phyloP scores from a whole-genome alignment of 2,113 vertebrate genomes.

The Zapus hudsonius region DNA sequence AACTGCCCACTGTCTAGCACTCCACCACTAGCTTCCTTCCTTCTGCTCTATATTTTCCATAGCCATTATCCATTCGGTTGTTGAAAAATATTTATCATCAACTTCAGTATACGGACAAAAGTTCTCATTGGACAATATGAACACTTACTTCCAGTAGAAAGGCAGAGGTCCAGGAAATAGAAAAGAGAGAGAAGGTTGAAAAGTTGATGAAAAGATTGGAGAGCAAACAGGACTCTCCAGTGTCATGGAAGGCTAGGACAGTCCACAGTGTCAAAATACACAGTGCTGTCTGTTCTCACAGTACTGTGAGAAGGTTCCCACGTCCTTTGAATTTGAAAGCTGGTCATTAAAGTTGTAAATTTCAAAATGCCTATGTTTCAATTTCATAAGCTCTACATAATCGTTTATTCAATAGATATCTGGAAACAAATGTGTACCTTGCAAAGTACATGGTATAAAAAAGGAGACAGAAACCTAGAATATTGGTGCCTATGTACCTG shows the following conservation, averaged over 20 bases:
- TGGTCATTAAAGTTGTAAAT: background rate
- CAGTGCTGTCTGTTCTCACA: background rate
- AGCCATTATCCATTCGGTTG: background rate
- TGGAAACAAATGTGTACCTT: background rate
- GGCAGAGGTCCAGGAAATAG: background rate
- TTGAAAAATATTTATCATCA: background rate
- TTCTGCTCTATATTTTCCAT: background rate
- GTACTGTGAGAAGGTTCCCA: too few relatives aligned
- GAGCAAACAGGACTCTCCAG: background rate
- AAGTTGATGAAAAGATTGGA: background rate
- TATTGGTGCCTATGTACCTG: too few relatives aligned
- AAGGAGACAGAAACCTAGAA: background rate
- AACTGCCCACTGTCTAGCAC: background rate
- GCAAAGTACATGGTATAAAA: background rate
- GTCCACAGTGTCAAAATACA: background rate
- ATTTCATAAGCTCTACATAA: background rate
- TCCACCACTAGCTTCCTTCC: background rate
- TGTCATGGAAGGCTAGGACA: background rate
- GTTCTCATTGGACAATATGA: background rate
- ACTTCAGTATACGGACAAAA: background rate
- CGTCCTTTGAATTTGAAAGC: background rate
- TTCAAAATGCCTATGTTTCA: background rate
- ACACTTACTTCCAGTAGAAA: constrained; percentile 20
- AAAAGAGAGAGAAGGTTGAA: background rate
- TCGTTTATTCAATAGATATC: background rate